A percentile compares a stretch with the other conserved stretches of the same genome.
Evolutionary conservation across 2,888 invertebrate species (phyloP).

Genomic region (Tiliacea citrago): DNA sequence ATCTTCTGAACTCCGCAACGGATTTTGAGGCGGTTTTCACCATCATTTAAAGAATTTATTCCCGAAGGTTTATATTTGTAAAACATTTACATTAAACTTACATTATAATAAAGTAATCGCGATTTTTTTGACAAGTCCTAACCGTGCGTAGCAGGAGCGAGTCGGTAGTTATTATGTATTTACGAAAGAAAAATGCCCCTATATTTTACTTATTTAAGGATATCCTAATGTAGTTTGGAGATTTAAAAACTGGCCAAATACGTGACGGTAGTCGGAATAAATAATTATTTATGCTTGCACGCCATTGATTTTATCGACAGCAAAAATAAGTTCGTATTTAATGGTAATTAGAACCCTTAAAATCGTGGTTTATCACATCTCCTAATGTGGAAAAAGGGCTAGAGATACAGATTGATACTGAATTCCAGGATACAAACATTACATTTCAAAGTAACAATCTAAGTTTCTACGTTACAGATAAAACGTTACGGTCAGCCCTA

Average conservation of each 20-base stretch:
- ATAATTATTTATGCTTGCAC: not conserved
- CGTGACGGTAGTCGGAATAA: not conserved
- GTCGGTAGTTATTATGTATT: not conserved
- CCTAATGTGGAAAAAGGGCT: not conserved
- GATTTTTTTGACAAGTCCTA: too few species aligned
- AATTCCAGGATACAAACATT: not conserved
- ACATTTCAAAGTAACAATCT: not conserved
- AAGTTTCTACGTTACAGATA: not conserved
- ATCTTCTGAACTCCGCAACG: too few species aligned
- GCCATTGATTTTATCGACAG: not conserved
- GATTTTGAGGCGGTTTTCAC: too few species aligned
- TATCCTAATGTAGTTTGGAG: not conserved
- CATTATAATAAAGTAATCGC: too few species aligned
- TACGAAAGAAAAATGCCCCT: not conserved
- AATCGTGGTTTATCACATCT: not conserved
- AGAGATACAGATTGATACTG: conserved; percentile 10
- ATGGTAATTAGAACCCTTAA: not conserved
- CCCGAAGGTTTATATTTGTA: too few species aligned
- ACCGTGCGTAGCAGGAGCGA: too few species aligned
- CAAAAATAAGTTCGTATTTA: not conserved
- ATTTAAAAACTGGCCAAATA: not conserved
- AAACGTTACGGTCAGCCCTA: conserved; percentile 44
- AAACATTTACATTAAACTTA: too few species aligned
- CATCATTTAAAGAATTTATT: too few species aligned
- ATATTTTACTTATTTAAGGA: not conserved